Evolutionary conservation across 2,797 vertebrate genomes (phyloP).

Genomic region (Psittacula echo): DNA sequence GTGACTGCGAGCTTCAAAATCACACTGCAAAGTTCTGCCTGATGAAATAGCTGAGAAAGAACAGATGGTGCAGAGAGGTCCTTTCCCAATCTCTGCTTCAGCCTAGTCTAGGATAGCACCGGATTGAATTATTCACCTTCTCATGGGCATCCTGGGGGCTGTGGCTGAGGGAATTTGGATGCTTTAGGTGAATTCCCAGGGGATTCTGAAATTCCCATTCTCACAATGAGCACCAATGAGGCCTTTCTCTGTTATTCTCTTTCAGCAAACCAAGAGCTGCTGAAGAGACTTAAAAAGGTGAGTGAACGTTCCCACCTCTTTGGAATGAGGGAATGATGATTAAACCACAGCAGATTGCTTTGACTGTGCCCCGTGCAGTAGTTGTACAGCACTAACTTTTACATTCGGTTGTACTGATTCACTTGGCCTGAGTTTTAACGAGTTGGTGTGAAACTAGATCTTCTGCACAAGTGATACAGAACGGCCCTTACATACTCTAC

Average conservation of each 20-base stretch:
- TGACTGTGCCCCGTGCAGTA: neutral
- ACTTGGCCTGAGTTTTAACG: neutral
- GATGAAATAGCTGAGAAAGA: neutral
- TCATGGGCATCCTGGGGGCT: accelerated
- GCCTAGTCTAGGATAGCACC: neutral
- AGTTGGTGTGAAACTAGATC: neutral
- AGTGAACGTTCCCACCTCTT: neutral
- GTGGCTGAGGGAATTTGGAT: neutral
- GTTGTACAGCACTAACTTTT: neutral
- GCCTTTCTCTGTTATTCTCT: neutral
- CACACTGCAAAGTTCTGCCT: neutral
- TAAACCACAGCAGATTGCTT: neutral
- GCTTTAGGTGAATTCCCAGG: neutral
- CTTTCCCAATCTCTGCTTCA: neutral
- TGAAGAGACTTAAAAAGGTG: neutral
- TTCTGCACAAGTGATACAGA: neutral
- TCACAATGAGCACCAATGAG: neutral
- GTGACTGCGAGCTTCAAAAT: neutral
- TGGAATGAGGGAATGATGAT: neutral
- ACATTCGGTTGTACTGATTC: neutral
- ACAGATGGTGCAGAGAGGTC: neutral
- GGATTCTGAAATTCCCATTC: neutral
- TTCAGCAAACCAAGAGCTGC: neutral
- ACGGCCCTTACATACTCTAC: neutral
- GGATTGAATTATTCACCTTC: neutral